Conservation (phyloP, 2,888 invertebrate species). For the Eristalis tenax region DNA sequence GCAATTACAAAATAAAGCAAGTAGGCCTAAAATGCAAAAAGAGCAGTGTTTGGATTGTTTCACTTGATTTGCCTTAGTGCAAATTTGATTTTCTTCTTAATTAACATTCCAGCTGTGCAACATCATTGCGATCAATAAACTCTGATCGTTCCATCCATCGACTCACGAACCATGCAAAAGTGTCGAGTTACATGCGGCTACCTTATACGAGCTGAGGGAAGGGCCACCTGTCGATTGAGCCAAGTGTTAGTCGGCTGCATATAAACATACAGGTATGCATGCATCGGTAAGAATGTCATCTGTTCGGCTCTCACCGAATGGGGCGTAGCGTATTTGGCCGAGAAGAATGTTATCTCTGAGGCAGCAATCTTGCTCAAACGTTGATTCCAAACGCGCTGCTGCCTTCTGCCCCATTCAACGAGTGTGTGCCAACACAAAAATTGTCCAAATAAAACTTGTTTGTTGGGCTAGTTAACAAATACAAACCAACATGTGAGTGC, state of each 20-base stretch:
- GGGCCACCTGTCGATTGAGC: conserved; percentile 58
- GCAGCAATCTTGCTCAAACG: conserved; percentile 45
- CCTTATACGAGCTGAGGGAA: conserved; percentile 17
- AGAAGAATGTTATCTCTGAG: conserved; percentile 53
- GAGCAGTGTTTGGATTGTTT: background rate
- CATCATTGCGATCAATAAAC: conserved; percentile 46
- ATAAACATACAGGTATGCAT: background rate
- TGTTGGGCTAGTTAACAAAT: conserved; percentile 39
- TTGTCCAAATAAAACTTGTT: conserved; percentile 63
- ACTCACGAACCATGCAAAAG: conserved; percentile 60
- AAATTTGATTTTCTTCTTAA: background rate
- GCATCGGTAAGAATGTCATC: conserved; percentile 49
- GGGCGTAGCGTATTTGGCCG: conserved; percentile 6
- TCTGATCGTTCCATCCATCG: conserved; percentile 26
- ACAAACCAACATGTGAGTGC: background rate
- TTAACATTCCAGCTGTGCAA: background rate
- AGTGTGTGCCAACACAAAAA: conserved; percentile 29
- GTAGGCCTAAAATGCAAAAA: background rate
- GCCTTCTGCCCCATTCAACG: conserved; percentile 9
- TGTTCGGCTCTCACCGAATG: conserved; percentile 35
- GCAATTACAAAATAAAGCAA: background rate
- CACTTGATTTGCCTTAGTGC: background rate
- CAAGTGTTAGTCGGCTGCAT: background rate
- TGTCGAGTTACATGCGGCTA: conserved; percentile 38
- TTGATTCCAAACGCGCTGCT: conserved; percentile 36